These are phyloP conservation scores for Thinocorus orbignyianus DNA, from an alignment of 2,113 vertebrate genomes.

Conservation along the genomic window DNA sequence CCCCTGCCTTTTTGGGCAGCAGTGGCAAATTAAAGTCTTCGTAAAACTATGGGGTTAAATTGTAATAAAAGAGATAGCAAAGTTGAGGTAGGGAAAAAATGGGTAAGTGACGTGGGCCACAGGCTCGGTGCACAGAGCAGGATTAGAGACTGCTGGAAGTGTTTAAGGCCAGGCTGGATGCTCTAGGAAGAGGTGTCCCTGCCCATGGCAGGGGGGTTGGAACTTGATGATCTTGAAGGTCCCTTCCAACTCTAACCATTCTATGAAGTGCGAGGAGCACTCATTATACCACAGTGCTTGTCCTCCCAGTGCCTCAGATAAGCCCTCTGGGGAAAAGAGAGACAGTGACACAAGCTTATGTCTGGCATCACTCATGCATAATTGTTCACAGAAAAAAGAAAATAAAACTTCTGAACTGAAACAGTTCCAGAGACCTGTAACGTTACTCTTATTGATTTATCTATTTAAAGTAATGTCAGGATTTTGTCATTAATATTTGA, in stretches of 20 bases:
- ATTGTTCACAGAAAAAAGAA: not conserved
- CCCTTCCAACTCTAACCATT: too few species aligned
- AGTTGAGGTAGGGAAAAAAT: rapidly evolving
- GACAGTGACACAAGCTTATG: too few species aligned
- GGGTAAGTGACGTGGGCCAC: rapidly evolving
- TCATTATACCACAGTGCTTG: rapidly evolving
- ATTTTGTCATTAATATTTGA: conserved; percentile 65
- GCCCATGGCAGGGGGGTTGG: too few species aligned
- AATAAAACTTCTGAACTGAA: not conserved
- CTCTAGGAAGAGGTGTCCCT: too few species aligned
- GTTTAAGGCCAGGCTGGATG: too few species aligned
- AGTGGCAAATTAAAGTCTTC: not conserved
- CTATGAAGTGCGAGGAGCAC: too few species aligned
- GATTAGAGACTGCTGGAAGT: not conserved
- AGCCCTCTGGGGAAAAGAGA: too few species aligned
- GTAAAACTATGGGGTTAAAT: rapidly evolving
- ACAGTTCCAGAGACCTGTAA: not conserved
- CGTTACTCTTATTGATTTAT: conserved; percentile 24
- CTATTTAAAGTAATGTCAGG: conserved; percentile 27
- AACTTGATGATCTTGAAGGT: too few species aligned
- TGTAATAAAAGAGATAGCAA: not conserved
- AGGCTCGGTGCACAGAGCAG: rapidly evolving
- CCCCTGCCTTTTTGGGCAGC: not conserved
- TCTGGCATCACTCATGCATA: not conserved
- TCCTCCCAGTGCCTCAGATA: rapidly evolving